These are phyloP conservation scores for Diloba caeruleocephala DNA, from an alignment of 2,888 invertebrate species.

Conservation along the genomic window DNA sequence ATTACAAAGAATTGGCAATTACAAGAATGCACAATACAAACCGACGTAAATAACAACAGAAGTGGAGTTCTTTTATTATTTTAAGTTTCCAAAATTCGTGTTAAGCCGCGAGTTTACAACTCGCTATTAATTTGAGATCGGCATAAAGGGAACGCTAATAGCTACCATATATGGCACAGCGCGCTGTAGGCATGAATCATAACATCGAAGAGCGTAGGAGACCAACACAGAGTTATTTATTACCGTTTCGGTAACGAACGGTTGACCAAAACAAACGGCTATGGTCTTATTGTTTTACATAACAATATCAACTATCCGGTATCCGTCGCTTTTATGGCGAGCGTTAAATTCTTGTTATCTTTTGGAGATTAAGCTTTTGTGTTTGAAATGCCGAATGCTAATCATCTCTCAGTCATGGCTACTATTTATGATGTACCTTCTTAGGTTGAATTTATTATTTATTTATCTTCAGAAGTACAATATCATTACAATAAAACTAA, in stretches of 20 bases:
- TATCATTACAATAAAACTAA: no score
- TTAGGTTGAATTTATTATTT: no score
- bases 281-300: constrained; percentile 55
- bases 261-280: constrained; percentile 42
- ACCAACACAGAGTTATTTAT: constrained; percentile 50
- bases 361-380: constrained; percentile 23
- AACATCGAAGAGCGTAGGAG: constrained; percentile 72
- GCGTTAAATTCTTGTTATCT: constrained; percentile 20
- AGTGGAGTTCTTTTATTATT: constrained; percentile 49
- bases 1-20: constrained; percentile 16
- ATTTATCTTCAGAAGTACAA: no score
- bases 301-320: constrained; percentile 41
- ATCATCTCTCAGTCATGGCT: neutral
- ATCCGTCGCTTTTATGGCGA: constrained; percentile 31
- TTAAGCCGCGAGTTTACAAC: constrained; percentile 44
- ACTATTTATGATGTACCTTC: no score
- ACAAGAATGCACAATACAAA: constrained; percentile 33
- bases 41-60: constrained; percentile 36
- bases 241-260: constrained; percentile 51
- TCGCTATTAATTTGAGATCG: constrained; percentile 66
- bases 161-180: constrained; percentile 69
- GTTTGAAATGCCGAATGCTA: constrained; percentile 4
- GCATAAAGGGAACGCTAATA: constrained; percentile 78
- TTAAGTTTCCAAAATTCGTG: constrained; percentile 42
- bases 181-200: constrained; percentile 72